Conservation (phyloP, 2,888 invertebrate genomes). For the Tetropium fuscum region DNA sequence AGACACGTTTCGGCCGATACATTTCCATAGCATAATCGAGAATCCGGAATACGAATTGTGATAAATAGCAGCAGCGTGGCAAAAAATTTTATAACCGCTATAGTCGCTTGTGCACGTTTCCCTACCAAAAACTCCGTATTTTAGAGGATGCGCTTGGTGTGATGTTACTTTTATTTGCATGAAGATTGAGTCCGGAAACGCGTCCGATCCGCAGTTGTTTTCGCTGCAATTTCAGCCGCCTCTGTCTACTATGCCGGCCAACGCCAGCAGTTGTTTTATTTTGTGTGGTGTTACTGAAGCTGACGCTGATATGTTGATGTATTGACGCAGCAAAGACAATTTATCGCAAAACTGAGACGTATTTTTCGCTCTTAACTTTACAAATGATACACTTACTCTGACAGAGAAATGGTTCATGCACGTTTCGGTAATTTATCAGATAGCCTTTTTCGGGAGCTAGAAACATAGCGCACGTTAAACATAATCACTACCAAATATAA, state of each 20-base stretch:
- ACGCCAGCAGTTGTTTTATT: constrained; percentile 31
- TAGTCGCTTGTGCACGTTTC: constrained; percentile 46
- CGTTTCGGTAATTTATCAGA: too few relatives aligned
- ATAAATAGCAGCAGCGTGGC: constrained; percentile 44
- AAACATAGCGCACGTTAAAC: too few relatives aligned
- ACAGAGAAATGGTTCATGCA: constrained; percentile 1
- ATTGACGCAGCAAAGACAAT: constrained; percentile 31
- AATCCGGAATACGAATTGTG: constrained; percentile 47
- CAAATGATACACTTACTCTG: constrained; percentile 5
- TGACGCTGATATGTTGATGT: constrained; percentile 38
- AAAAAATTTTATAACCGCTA: constrained; percentile 42
- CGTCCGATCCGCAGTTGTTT: constrained; percentile 31
- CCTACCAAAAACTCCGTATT: constrained; percentile 41
- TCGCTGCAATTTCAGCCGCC: constrained; percentile 26
- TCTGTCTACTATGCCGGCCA: constrained; percentile 16
- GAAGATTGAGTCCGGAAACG: constrained; percentile 44
- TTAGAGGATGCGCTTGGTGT: constrained; percentile 29
- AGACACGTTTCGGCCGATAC: constrained; percentile 35
- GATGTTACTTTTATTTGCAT: constrained; percentile 46
- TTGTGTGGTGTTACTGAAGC: constrained; percentile 23
- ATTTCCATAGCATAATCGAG: constrained; percentile 53
- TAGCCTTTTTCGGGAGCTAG: too few relatives aligned
- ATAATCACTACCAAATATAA: too few relatives aligned
- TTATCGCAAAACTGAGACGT: constrained; percentile 31
- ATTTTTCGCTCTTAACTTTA: constrained; percentile 27